Evolutionary conservation across 1,140 invertebrate genomes (phyloP), one percentile per base, ranked within the genome.

Genomic region (Drosophila burlai): DNA sequence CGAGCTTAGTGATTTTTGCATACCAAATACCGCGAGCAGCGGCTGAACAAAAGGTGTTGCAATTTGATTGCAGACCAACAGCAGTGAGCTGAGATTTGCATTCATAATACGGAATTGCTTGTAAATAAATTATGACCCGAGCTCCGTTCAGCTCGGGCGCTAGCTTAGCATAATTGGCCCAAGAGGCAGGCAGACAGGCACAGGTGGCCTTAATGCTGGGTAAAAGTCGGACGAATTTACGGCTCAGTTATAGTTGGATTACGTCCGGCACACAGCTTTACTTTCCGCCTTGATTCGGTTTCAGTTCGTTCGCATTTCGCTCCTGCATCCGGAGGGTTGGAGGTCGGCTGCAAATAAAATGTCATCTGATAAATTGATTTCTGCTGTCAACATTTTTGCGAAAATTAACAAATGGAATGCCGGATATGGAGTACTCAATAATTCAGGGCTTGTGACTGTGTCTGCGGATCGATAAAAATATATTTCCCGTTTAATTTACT

Each of bases 1-100:
- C 47, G 46, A 78, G 83, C 83, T 90, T 29, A 85, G 58, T 60
- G 64, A 81, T 85, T 89, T 90, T 90, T 90, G 79, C 80, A 89
- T 90, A 90, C 73, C 84, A 89, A 87, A 83, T 74, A 45, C 57
- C 15, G 16, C 43, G 36, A 45, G 47, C 15, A 77, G 38, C 38
- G 45, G 46, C 38, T 42, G 58, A 60, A 62, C 54, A 63, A 81
- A 68, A 81, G 84, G 83, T 87, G 83, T 84, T 89, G 83, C 84
- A 84, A 89, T 78, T 75, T 64, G 77, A 89, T 89, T 84, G 69
- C 77, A 71, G 60, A 57, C 62, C 80, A 63, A 29, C 54, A 71
- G 73, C 72, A 55, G 52, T 55, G 36, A 26, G 54, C 36, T 13
- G 62, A 78, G 83, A 89, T 87, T 89, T 87, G 77, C 83, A 87